Evolutionary conservation across 2,888 invertebrate species (phyloP).

Genomic region (Ypsolopha sequella): DNA sequence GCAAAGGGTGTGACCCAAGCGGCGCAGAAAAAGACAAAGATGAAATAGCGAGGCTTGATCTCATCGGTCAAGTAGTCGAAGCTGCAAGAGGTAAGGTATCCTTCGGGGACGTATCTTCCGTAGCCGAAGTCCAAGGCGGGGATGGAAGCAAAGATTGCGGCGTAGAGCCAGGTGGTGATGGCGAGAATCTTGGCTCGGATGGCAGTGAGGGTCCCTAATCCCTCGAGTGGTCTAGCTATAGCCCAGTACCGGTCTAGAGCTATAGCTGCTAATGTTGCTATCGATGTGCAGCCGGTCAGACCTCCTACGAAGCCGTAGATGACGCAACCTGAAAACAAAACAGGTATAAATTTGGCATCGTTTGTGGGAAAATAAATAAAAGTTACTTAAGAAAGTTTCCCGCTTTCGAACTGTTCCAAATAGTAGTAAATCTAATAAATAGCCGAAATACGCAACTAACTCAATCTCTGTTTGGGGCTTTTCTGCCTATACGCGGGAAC

Average conservation of each 20-base stretch:
- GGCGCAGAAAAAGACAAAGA: slow-evolving; percentile 80
- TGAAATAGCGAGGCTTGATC: slow-evolving; percentile 73
- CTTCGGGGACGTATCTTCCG: slow-evolving; percentile 85
- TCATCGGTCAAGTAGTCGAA: slow-evolving; percentile 86
- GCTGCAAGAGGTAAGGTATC: slow-evolving; percentile 86
- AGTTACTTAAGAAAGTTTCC: too few species aligned
- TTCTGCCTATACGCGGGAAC: too few species aligned
- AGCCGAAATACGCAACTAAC: too few species aligned
- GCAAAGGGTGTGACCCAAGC: slow-evolving; percentile 82
- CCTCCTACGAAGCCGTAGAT: slow-evolving; percentile 87
- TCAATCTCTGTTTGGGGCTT: too few species aligned
- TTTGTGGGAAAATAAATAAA: too few species aligned
- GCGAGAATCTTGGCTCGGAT: slow-evolving; percentile 73
- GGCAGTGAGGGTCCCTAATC: slow-evolving; percentile 72
- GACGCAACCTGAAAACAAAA: slow-evolving; percentile 73
- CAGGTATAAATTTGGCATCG: not conserved
- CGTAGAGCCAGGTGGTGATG: slow-evolving; percentile 80
- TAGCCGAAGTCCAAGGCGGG: slow-evolving; percentile 80
- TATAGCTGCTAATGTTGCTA: slow-evolving; percentile 83
- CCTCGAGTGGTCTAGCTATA: slow-evolving; percentile 82
- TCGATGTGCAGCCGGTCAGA: slow-evolving; percentile 84
- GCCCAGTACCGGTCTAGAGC: slow-evolving; percentile 87
- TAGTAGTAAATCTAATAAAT: too few species aligned
- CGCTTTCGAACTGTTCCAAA: too few species aligned
- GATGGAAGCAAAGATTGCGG: slow-evolving; percentile 75